Evolutionary conservation across 2,888 invertebrate species (phyloP), one percentile per base, ranked within the genome.

Genomic region (Mesorhabditis spiculigera): DNA sequence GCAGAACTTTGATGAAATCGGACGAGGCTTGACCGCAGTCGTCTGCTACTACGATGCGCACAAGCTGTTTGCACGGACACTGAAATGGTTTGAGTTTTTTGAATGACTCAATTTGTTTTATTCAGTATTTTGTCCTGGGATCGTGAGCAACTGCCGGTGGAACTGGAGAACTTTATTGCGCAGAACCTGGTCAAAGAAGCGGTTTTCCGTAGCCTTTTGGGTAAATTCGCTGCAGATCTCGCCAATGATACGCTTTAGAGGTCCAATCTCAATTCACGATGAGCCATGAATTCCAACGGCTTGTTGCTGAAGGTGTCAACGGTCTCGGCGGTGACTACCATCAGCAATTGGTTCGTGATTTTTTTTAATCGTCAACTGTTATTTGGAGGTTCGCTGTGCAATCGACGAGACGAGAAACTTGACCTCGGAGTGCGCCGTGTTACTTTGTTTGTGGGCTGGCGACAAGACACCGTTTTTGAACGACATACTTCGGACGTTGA

Each of bases 31-130:
- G 6, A 70, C 78, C 43, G 78, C 80, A 6, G 79, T 81, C 10
- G 71, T 78, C n/a, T 81, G 81, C 69, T 81, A 81, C 65, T 81
- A 81, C 71, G 80, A 81, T 66, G 75, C 77, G 42, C 81, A 80
- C 62, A 68, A 78, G 63, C 69, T 76, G 43, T 45, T 68, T 16
- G 66, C 58, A 8, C 13, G 61, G 4, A 50, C 71, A 6, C 67
- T 78, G 41, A 58, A 70, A 50, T 65, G 68, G 28, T 45, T 28
- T 28, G 28, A 28, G 28, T 28, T 28, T 28, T 28, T 28, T 1
- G 28, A 28, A 28, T 28, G 28, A 28, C 28, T 28, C 28, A 69
- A 1, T n/a, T 70, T 10, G 45, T 75, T 44, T 71, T 70, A n/a
- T 67, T 69, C 8, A 74, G 28, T n/a, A 43, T 76, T 65, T 62